Evolutionary conservation across 1,140 invertebrate genomes (phyloP).

Genomic region (Ectropis grisescens): DNA sequence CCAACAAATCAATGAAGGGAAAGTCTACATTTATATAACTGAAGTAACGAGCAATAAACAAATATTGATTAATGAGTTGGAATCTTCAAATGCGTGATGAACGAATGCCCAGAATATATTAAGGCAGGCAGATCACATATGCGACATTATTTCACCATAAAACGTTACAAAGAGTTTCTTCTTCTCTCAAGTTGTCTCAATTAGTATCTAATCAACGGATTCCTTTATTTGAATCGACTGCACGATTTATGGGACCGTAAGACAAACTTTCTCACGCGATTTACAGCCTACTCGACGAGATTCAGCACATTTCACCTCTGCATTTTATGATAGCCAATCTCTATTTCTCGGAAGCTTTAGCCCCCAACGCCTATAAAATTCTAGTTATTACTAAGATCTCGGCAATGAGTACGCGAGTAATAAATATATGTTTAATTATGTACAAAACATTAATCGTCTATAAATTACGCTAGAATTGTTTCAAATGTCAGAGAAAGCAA

Average conservation of each 20-base stretch:
- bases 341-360: neutral
- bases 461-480: neutral
- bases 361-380: too few species aligned
- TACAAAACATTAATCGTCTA: neutral
- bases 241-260: slow-evolving; percentile 37
- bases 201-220: slow-evolving; percentile 55
- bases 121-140: slow-evolving; percentile 12
- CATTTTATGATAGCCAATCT: slow-evolving; percentile 28
- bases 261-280: slow-evolving; percentile 47
- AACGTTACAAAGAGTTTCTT: slow-evolving; percentile 36
- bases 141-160: slow-evolving; percentile 30
- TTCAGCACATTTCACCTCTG: slow-evolving; percentile 22
- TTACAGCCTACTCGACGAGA: slow-evolving; percentile 17
- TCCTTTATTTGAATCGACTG: slow-evolving; percentile 43
- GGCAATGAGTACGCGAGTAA: neutral
- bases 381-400: too few species aligned
- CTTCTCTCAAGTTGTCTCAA: slow-evolving; percentile 55
- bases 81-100: slow-evolving; percentile 31
- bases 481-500: neutral
- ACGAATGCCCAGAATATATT: slow-evolving; percentile 11
- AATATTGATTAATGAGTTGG: slow-evolving; percentile 53
- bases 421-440: neutral
- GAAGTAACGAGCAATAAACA: slow-evolving; percentile 31
- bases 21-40: slow-evolving; percentile 57
- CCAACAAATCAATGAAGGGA: slow-evolving; percentile 39